Evolutionary conservation across 1,140 invertebrate species (phyloP).

Genomic region (Dinothrombium tinctorium): DNA sequence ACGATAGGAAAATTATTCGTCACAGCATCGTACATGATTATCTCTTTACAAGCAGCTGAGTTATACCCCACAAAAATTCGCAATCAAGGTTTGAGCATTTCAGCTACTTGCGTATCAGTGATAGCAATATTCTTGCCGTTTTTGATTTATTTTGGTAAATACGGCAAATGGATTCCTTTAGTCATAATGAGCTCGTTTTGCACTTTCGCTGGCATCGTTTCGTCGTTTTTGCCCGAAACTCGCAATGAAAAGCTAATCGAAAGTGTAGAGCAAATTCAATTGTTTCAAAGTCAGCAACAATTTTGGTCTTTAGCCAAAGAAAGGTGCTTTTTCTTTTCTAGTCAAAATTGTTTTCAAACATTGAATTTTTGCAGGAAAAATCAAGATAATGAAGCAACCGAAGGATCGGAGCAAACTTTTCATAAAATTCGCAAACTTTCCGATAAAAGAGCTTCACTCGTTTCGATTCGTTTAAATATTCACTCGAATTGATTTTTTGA

Average conservation of each 20-base stretch:
- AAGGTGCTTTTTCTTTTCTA: neutral
- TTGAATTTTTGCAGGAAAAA: too few relatives aligned
- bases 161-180: constrained; percentile 17
- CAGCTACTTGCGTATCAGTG: constrained; percentile 22
- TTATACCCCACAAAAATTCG: constrained; percentile 18
- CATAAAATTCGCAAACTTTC: too few relatives aligned
- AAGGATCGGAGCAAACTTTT: too few relatives aligned
- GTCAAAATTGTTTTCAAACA: neutral
- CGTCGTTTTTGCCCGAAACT: constrained; percentile 19
- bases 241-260: constrained; percentile 17
- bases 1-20: constrained; percentile 15
- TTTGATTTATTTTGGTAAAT: constrained; percentile 25
- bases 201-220: constrained; percentile 16
- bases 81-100: constrained; percentile 17
- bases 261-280: constrained; percentile 18
- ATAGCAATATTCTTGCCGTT: constrained; percentile 28
- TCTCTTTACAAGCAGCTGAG: constrained; percentile 16
- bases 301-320: constrained; percentile 16
- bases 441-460: too few relatives aligned
- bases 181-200: constrained; percentile 17
- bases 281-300: constrained; percentile 20
- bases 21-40: constrained; percentile 12
- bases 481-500: too few relatives aligned
- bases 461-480: too few relatives aligned
- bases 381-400: too few relatives aligned